Base-by-base conservation (phyloP, 2,797 vertebrate genomes). In the Paramormyrops hopkinsi region DNA sequence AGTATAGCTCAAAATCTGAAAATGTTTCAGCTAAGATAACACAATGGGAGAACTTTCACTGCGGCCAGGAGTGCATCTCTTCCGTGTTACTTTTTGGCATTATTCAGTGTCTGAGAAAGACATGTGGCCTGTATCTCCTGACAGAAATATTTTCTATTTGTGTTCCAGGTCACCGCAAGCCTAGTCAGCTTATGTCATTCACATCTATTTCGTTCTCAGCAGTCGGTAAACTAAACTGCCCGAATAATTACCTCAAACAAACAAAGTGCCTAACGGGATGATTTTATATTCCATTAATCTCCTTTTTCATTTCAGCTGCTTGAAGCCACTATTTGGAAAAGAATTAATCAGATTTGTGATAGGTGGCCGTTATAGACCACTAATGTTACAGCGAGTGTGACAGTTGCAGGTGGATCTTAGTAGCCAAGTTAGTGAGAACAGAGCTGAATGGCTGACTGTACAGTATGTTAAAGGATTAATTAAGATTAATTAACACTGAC, bases 291-390 rank as follows among this genome's bases (percentile, higher is more conserved):
- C 50, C 22, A 17, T 33, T 86, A 54, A 86, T 53, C 17, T 86
- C 25, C 53, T 3, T 59, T 84, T 86, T 86, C 48, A 86, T 56
- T 86, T 41, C 25, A 59, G 33, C 3, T 37, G 25, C 33, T 37
- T 59, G 85, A 86, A 54, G 46, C 50, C 33, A 50, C n/a, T 86
- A 54, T 86, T 86, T 86, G 85, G 48, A 86, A 86, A 37, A 8
- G 53, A 86, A 86, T 86, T 19, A 86, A 54, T 86, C 25, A 86
- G 53, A 8, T 33, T 54, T 86, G 53, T 33, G 50, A 37, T 86
- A 86, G 33, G 17, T 86, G 51, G 85, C 50, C 25, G 12, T 86
- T 54, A 56, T 19, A 19, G 14, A 37, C 29, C 25, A 22, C 84
- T 86, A 17, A 48, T 84, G 44, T 84, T 25, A 3, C 41, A 84